Base-by-base conservation (phyloP, 2,113 vertebrate genomes). In the Ptilonorhynchus violaceus region DNA sequence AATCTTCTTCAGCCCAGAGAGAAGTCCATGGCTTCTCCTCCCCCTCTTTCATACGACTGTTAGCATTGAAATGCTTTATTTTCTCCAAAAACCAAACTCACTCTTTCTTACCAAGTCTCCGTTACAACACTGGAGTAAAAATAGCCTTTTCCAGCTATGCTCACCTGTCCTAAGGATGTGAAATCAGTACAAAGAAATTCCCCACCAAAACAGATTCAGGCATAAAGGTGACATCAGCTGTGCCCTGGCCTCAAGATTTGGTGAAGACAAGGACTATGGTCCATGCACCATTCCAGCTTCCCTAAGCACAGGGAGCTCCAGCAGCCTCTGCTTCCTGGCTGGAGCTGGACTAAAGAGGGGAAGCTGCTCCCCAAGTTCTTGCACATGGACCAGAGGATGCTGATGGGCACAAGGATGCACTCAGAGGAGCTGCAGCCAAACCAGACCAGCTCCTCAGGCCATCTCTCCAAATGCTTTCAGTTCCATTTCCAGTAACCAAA, bases 301-400 rank as follows among this genome's bases (percentile, higher is more conserved):
- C 59, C 77, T 0, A 0, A 19, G 55, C 44, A 66, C 4, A 1
- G 27, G 35, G 8, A 7, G 0, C 22, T 47, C 62, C 23, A 7
- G 33, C 18, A 53, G 64, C 41, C 56, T 17, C 64, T 10, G 20
- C 18, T 72, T 31, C 31, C 37, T 2, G 7, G 11, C 19, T 62
- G 53, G 49, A 21, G 25, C 28, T 25, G 39, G 35, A 5, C 18
- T 35, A 3, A 49, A 30, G 16, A 0, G 7, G 50, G 10, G 28
- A 55, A 68, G 30, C 30, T 62, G 77, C 21, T 59, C 44, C 88
- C 72, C 9, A 19, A 0, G 1, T 42, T 64, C 33, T 13, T 2
- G 5, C 78, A 62, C 42, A 5, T 9, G 2, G 62, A 37, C 5
- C 4, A 8, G 42, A 24, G 67, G 44, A 55, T 31, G 67, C 28